Evolutionary conservation across 2,888 invertebrate species (phyloP).

Genomic region (Loripinus fragilis): DNA sequence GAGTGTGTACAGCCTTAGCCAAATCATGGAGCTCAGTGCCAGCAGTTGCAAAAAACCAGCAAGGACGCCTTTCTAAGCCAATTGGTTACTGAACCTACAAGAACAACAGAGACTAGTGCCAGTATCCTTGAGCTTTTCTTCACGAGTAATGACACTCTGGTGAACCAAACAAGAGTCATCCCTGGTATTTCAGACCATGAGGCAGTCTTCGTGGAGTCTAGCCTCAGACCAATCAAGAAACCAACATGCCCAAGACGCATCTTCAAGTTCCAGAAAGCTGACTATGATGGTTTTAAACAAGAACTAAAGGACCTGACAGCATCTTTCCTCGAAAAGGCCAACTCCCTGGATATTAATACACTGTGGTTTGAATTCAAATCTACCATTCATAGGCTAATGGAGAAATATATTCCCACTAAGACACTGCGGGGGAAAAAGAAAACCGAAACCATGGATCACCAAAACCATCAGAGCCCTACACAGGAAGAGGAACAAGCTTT

Average conservation of each 20-base stretch:
- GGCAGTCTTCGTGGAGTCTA: not conserved
- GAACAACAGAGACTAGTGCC: conserved; percentile 6
- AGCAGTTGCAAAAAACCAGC: not conserved
- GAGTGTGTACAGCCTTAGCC: not conserved
- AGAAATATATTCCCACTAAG: conserved; percentile 28
- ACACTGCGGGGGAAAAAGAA: conserved; percentile 4
- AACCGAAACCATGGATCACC: conserved; percentile 23
- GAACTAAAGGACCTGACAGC: not conserved
- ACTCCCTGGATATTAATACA: too few species aligned
- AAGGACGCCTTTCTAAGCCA: conserved; percentile 25
- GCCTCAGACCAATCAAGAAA: not conserved
- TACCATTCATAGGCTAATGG: not conserved
- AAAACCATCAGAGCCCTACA: not conserved
- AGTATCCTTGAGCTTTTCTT: conserved; percentile 14
- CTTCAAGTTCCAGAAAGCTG: not conserved
- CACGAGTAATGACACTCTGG: not conserved
- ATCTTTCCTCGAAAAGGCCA: not conserved
- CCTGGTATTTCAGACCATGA: conserved; percentile 14
- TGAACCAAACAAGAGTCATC: not conserved
- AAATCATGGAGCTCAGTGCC: not conserved
- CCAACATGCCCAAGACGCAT: not conserved
- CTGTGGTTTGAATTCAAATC: not conserved
- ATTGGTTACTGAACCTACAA: conserved; percentile 1
- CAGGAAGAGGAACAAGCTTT: not conserved
- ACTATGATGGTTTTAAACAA: not conserved